These are phyloP conservation scores for Triplophysa bombifrons DNA, from an alignment of 2,797 vertebrate species.

Conservation along the genomic window DNA sequence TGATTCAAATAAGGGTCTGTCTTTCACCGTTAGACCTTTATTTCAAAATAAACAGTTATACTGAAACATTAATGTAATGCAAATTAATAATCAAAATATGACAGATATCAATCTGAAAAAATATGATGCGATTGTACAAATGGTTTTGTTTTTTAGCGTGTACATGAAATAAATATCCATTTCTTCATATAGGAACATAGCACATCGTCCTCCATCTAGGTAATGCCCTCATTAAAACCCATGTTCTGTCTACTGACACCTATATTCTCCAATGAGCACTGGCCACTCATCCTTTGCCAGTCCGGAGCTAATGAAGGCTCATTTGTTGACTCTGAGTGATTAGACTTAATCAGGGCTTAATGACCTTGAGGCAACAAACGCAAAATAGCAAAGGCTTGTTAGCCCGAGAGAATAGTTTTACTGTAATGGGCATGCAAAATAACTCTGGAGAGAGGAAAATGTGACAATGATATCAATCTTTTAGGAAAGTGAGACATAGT, in stretches of 20 bases:
- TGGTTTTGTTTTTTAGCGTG: neutral
- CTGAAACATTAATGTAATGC: too few species aligned
- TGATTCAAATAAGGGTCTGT: too few species aligned
- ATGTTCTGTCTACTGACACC: conserved; percentile 31
- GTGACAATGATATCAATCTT: neutral
- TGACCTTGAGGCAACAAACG: conserved; percentile 50
- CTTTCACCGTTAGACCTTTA: too few species aligned
- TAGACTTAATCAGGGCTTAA: conserved; percentile 61
- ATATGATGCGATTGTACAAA: too few species aligned
- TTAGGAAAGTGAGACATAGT: neutral
- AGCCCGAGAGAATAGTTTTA: conserved; percentile 6
- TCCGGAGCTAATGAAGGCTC: conserved; percentile 51
- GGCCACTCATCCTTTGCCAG: conserved; percentile 44
- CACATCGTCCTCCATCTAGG: conserved; percentile 42
- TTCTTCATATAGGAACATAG: conserved; percentile 16
- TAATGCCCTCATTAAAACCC: conserved; percentile 21
- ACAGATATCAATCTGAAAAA: too few species aligned
- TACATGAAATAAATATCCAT: neutral
- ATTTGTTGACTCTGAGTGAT: conserved; percentile 60
- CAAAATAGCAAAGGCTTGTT: conserved; percentile 29
- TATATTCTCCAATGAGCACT: conserved; percentile 37
- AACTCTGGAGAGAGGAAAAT: conserved; percentile 6
- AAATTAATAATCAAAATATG: too few species aligned
- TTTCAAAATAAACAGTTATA: too few species aligned
- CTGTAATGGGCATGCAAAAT: neutral